A percentile compares a stretch with the other conserved stretches of the same genome.
Conservation (phyloP, 2,113 vertebrate species). For the Pheucticus melanocephalus region DNA sequence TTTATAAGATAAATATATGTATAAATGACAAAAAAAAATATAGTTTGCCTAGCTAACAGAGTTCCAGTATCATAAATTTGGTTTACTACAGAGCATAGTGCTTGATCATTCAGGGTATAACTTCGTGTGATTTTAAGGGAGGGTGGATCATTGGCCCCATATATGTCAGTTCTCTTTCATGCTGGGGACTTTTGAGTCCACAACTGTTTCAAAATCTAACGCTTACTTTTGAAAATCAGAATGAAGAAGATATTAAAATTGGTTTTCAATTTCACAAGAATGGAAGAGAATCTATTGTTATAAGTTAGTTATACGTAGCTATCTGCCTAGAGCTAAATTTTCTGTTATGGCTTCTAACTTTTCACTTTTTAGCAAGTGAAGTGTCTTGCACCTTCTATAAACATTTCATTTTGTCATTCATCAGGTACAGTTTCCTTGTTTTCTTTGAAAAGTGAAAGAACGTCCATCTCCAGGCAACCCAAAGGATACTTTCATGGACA, state of each 20-base stretch:
- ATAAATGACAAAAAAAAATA: neutral
- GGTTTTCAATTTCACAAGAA: neutral
- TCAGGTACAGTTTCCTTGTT: neutral
- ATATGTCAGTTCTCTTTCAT: neutral
- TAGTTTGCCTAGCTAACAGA: neutral
- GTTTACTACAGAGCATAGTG: neutral
- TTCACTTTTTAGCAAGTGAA: neutral
- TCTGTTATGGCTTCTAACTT: neutral
- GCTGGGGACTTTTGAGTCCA: neutral
- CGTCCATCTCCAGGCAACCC: neutral
- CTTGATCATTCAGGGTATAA: neutral
- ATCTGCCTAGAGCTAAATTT: neutral
- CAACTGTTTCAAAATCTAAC: neutral
- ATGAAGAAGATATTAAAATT: neutral
- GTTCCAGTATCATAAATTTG: neutral
- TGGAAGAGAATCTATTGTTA: neutral
- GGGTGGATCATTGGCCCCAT: neutral
- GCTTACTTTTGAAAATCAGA: neutral
- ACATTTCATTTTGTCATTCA: neutral
- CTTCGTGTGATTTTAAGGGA: neutral
- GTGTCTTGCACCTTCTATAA: neutral
- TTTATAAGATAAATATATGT: neutral
- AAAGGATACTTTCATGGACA: neutral
- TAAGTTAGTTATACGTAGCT: neutral
- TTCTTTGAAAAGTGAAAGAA: conserved; percentile 7